These are phyloP conservation scores for Drosophila aldrichi DNA, from an alignment of 2,888 invertebrate species.

Conservation along the genomic window DNA sequence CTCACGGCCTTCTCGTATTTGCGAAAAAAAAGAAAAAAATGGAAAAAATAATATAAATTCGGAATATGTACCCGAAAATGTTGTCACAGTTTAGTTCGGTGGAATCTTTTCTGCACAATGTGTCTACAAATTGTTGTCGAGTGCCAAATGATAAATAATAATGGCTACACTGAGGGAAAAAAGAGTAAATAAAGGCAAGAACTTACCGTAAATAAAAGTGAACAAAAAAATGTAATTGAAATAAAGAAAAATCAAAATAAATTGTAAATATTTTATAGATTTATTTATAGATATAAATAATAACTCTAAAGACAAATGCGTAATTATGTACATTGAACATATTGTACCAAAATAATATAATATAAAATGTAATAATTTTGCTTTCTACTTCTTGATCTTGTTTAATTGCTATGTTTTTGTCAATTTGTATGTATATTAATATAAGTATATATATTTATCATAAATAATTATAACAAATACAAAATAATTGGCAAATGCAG, in stretches of 20 bases:
- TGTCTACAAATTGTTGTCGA: constrained; percentile 49
- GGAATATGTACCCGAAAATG: constrained; percentile 38
- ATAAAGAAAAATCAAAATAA: background rate
- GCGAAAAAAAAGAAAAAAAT: constrained; percentile 23
- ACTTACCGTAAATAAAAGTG: constrained; percentile 6
- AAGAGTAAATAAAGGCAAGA: background rate
- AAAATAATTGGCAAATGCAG: constrained; percentile 74
- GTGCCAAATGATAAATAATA: constrained; percentile 57
- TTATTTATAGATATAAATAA: constrained; percentile 60
- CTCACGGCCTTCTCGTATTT: constrained; percentile 57
- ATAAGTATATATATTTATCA: constrained; percentile 35
- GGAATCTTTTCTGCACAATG: constrained; percentile 54
- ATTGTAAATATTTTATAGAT: constrained; percentile 34
- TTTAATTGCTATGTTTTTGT: constrained; percentile 33
- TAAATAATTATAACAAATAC: constrained; percentile 53
- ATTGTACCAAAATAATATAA: constrained; percentile 61
- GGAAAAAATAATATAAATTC: constrained; percentile 3
- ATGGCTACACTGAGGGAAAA: constrained; percentile 37
- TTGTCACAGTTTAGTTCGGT: constrained; percentile 53
- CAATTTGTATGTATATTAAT: constrained; percentile 41
- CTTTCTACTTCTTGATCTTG: background rate
- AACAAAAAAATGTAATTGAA: background rate
- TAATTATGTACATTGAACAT: constrained; percentile 66
- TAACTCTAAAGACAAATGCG: constrained; percentile 65
- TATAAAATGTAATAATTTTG: constrained; percentile 10